phyloP scores from a whole-genome alignment of 2,888 invertebrate genomes.

The Molorchus minor region DNA sequence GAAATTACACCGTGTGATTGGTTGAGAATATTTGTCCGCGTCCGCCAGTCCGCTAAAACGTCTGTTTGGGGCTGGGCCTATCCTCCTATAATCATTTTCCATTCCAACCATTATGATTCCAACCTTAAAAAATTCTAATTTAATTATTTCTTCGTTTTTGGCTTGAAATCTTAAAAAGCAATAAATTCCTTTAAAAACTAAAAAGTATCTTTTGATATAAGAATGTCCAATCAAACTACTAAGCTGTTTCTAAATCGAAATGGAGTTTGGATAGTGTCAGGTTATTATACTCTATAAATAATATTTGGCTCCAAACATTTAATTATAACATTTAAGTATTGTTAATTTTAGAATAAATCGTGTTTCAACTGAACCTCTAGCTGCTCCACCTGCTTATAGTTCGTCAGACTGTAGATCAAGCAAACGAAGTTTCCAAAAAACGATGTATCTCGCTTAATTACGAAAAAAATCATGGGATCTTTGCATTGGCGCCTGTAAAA shows the following conservation, averaged over 20 bases:
- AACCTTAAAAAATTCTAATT: no score
- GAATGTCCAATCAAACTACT: slow-evolving; percentile 44
- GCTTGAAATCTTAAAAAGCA: no score
- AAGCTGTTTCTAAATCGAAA: slow-evolving; percentile 50
- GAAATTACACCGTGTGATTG: no score
- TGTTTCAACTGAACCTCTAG: slow-evolving; percentile 60
- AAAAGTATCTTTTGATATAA: not conserved
- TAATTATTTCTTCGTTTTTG: no score
- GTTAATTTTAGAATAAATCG: slow-evolving; percentile 43
- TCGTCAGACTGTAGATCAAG: slow-evolving; percentile 76
- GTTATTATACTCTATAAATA: slow-evolving; percentile 42
- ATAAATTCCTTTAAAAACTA: not conserved
- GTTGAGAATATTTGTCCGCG: no score
- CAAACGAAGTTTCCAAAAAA: slow-evolving; percentile 81
- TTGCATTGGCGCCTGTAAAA: slow-evolving; percentile 90
- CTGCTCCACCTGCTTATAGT: slow-evolving; percentile 87
- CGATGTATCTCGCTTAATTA: slow-evolving; percentile 84
- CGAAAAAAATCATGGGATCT: slow-evolving; percentile 96
- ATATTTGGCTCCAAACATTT: slow-evolving; percentile 33
- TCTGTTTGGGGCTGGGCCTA: no score
- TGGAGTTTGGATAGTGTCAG: slow-evolving; percentile 59
- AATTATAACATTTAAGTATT: slow-evolving; percentile 12
- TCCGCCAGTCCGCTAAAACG: no score
- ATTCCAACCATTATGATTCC: no score
- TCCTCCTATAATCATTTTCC: no score